Evolutionary conservation across 2,113 vertebrate species (phyloP).

Genomic region (Gasterosteus aculeatus): DNA sequence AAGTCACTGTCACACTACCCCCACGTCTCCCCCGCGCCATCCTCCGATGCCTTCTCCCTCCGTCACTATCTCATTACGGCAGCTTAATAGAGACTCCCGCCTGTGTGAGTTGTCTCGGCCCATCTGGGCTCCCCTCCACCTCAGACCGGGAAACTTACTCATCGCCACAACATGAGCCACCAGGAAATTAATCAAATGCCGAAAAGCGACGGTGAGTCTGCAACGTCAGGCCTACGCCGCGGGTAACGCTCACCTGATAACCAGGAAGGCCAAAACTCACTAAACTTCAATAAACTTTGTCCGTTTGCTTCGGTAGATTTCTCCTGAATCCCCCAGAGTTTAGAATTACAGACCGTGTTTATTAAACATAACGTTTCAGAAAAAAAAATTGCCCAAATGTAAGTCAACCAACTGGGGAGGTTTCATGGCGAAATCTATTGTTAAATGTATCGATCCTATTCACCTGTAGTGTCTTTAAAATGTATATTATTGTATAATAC

Average conservation of each 20-base stretch:
- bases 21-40: background rate
- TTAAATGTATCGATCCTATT: too few relatives aligned
- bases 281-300: too few relatives aligned
- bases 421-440: too few relatives aligned
- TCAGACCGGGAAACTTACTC: constrained; percentile 40
- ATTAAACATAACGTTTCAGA: too few relatives aligned
- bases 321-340: background rate
- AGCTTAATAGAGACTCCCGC: constrained; percentile 61
- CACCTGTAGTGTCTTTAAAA: too few relatives aligned
- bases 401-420: too few relatives aligned
- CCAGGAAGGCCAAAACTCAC: background rate
- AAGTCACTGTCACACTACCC: background rate
- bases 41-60: constrained; percentile 1
- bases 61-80: constrained; percentile 42
- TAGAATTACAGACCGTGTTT: too few relatives aligned
- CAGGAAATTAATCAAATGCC: constrained; percentile 57
- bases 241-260: background rate
- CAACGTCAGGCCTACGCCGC: background rate
- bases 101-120: constrained; percentile 55
- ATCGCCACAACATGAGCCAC: constrained; percentile 43
- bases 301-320: background rate
- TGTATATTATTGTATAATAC: too few relatives aligned
- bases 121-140: constrained; percentile 54
- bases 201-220: constrained; percentile 1
- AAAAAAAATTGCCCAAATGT: too few relatives aligned